phyloP scores from a whole-genome alignment of 2,113 vertebrate genomes.

The Gymnarchus niloticus region DNA sequence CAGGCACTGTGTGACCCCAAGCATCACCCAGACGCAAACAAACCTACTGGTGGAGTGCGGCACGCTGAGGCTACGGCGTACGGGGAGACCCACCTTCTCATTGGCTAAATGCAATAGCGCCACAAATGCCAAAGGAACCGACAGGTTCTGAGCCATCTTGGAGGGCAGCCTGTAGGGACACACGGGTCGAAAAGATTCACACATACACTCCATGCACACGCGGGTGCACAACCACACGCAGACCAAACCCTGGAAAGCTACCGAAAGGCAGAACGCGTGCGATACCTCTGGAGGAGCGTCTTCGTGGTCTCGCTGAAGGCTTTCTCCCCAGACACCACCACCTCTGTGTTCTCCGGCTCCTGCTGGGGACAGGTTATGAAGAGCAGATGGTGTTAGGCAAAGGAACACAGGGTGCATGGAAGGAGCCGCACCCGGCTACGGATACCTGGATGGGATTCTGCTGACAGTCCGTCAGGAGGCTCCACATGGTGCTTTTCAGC shows the following conservation, averaged over 20 bases:
- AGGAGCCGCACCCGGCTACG: background rate
- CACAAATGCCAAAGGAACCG: slow-evolving; percentile 78
- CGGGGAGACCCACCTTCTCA: slow-evolving; percentile 74
- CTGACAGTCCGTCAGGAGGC: slow-evolving; percentile 61
- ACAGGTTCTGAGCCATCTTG: slow-evolving; percentile 79
- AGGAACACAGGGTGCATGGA: background rate
- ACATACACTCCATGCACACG: background rate
- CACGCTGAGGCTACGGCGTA: background rate
- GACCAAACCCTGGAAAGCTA: background rate
- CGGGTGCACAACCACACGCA: background rate
- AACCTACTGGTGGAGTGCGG: too few species aligned
- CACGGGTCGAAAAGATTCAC: background rate
- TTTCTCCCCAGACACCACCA: slow-evolving; percentile 59
- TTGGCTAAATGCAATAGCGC: slow-evolving; percentile 88
- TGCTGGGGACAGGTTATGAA: slow-evolving; percentile 28
- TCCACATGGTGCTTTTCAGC: slow-evolving; percentile 85
- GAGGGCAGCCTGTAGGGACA: slow-evolving; percentile 68
- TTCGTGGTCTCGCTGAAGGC: slow-evolving; percentile 64
- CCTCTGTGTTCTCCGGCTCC: slow-evolving; percentile 41
- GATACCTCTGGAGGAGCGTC: slow-evolving; percentile 61
- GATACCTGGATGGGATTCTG: too few species aligned
- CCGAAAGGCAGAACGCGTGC: background rate
- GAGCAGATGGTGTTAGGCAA: background rate
- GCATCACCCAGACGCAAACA: background rate
- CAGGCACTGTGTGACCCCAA: background rate